phyloP scores from a whole-genome alignment of 2,888 invertebrate species.

The Erannis defoliaria region DNA sequence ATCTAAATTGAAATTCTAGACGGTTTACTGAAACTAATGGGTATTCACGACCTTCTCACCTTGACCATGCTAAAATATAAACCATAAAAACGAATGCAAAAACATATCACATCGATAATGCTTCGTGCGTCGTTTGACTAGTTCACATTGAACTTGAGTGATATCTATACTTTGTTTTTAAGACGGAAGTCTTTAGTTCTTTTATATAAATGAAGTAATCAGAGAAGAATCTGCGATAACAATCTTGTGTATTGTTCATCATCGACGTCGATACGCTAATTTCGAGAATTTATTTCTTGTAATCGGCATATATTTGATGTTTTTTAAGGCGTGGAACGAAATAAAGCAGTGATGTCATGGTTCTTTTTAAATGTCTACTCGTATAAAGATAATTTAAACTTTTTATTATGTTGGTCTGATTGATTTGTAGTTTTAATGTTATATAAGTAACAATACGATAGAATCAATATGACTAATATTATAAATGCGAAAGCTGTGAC shows the following conservation, averaged over 20 bases:
- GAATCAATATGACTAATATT: too few species aligned
- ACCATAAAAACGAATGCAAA: constrained; percentile 33
- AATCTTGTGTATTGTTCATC: constrained; percentile 35
- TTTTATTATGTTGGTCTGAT: background rate
- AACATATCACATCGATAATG: constrained; percentile 19
- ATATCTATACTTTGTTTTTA: constrained; percentile 55
- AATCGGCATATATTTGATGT: constrained; percentile 7
- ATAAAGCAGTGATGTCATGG: constrained; percentile 3
- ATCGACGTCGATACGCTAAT: constrained; percentile 25
- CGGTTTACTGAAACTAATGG: constrained; percentile 22
- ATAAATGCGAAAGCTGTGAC: too few species aligned
- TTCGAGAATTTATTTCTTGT: constrained; percentile 21
- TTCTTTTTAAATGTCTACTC: constrained; percentile 10
- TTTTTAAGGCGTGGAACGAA: constrained; percentile 13
- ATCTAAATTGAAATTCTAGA: constrained; percentile 7
- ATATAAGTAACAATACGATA: too few species aligned
- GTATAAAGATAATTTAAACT: background rate
- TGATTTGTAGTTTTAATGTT: background rate
- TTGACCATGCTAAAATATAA: constrained; percentile 31
- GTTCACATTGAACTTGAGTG: constrained; percentile 55
- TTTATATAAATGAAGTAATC: constrained; percentile 42
- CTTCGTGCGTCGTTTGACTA: constrained; percentile 37
- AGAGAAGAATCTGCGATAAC: constrained; percentile 30
- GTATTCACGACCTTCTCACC: constrained; percentile 31
- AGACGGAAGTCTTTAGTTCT: constrained; percentile 56